phyloP scores from a whole-genome alignment of 2,113 vertebrate genomes.

The Microcebus murinus region DNA sequence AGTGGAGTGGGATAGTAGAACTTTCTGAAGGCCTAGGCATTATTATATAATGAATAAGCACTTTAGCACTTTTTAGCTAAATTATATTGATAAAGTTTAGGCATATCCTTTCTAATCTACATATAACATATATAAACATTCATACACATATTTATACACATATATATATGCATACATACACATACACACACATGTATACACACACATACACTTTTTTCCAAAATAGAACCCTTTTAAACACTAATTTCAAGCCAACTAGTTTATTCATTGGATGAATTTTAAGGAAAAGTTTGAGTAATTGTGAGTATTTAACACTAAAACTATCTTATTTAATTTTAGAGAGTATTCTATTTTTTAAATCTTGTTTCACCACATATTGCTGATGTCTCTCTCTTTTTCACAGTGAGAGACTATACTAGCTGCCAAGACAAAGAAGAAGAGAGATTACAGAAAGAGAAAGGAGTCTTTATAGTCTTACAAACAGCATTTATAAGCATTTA shows the following conservation, averaged over 20 bases:
- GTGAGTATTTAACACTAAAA: slow-evolving; percentile 65
- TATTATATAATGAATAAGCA: not conserved
- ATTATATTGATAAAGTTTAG: not conserved
- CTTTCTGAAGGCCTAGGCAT: not conserved
- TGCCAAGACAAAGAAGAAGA: slow-evolving; percentile 66
- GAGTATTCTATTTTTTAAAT: slow-evolving; percentile 56
- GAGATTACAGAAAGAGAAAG: slow-evolving; percentile 26
- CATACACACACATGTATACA: too few relatives aligned
- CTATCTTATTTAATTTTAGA: slow-evolving; percentile 60
- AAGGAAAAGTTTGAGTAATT: slow-evolving; percentile 63
- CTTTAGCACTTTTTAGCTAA: slow-evolving; percentile 2
- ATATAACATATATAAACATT: not conserved
- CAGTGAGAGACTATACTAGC: slow-evolving; percentile 62
- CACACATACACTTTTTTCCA: not conserved
- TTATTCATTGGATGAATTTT: slow-evolving; percentile 49
- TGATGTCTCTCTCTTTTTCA: slow-evolving; percentile 67
- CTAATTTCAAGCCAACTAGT: slow-evolving; percentile 27
- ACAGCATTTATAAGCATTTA: slow-evolving; percentile 53
- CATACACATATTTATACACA: not conserved
- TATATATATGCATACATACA: not conserved
- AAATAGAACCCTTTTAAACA: not conserved
- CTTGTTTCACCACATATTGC: slow-evolving; percentile 61
- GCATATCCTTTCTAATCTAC: not conserved
- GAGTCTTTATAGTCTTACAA: slow-evolving; percentile 56
- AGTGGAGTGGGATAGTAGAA: not conserved